Evolutionary conservation across 2,797 vertebrate species (phyloP), one percentile per base, ranked within the genome.

Genomic region (Anniella stebbinsi): DNA sequence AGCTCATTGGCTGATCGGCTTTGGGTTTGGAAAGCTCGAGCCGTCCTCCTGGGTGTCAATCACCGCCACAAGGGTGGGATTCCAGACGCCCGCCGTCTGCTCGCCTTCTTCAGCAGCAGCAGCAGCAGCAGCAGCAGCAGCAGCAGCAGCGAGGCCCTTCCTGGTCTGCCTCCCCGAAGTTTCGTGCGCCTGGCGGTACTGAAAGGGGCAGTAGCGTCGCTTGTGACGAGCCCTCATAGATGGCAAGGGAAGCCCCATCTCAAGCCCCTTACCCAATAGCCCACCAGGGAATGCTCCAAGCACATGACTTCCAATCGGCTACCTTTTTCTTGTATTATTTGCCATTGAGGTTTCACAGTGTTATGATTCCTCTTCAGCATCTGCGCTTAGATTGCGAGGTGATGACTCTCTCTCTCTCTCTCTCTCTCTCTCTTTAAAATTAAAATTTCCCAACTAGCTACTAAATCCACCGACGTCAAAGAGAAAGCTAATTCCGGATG

Each of bases 1-100:
- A 86, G 92, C 93, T 96, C 95, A 97, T 97, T 97, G 97, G 97
- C 80, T 93, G 93, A 84, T 38, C 48, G 10, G 88, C 87, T 76
- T 38, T 30, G 90, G 84, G 87, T 85, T n/a, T 73, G 82, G 87
- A 23, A 75, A 13, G 38, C 60, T 0, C 45, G 1, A 57, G 45
- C 63, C 33, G 2, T 70, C 78, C 48, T 18, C 87, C 2, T 78
- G 83, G 84, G 23, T 89, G 94, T 83, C 96, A 89, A 89, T 95
- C 95, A 93, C 21, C 38, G 1, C 30, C 41, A 2, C 0, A 21
- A 38, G 70, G 54, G 76, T 15, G 90, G 91, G 88, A n/a, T 75
- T 41, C 77, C 80, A 33, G 51, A 23, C 66, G 41, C 33, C 4
- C 70, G 54, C 41, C 60, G 45, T 60, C 15, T 25, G 54, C 9